Base-by-base conservation (phyloP, 2,113 vertebrate species). In the Etia nguti region DNA sequence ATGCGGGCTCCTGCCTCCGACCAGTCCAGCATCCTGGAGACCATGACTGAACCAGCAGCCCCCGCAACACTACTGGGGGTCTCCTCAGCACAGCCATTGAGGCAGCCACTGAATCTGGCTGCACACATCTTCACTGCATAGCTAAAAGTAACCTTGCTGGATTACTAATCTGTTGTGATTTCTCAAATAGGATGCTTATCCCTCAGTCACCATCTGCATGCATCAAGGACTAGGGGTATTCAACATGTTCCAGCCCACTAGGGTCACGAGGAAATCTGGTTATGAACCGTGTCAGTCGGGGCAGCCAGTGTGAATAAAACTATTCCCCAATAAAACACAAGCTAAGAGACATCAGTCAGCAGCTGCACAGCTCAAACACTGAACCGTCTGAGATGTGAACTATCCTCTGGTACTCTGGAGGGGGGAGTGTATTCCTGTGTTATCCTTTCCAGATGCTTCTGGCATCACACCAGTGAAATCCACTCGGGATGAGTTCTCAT, bases 21-120 rank as follows among this genome's bases (percentile, higher is more conserved):
- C 81, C 92, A 93, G 91, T 96, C 94, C 92, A 89, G 88, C 93
- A 93, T 92, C 87, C 95, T 89, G 81, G 93, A 94, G 85, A 88
- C 86, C 12, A 82, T 52, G 87, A 83, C 75, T 1, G 90, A 93
- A n/a, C 87, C 89, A 2, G 81, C 60, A 26, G 84, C 82, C 2
- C 88, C 90, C 2, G 80, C 56, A 22, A 80, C 52, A 2, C 81
- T 88, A 16, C 52, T 59, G 20, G 80, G n/a, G 41, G 89, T 60
- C 57, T 97, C 97, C 77, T 97, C 97, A 16, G 90, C 77, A 85
- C 96, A 97, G 89, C 97, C 97, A 88, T 97, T 97, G 89, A 95
- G 80, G 86, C 92, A 94, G 87, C 96, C 95, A 81, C 88, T 92
- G 90, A 96, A 95, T 94, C 96, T 95, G 94, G 96, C 96, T 43